A percentile compares a stretch with the other conserved stretches of the same genome.
phyloP scores from a whole-genome alignment of 1,140 invertebrate species.

The Meloidogyne exigua region DNA sequence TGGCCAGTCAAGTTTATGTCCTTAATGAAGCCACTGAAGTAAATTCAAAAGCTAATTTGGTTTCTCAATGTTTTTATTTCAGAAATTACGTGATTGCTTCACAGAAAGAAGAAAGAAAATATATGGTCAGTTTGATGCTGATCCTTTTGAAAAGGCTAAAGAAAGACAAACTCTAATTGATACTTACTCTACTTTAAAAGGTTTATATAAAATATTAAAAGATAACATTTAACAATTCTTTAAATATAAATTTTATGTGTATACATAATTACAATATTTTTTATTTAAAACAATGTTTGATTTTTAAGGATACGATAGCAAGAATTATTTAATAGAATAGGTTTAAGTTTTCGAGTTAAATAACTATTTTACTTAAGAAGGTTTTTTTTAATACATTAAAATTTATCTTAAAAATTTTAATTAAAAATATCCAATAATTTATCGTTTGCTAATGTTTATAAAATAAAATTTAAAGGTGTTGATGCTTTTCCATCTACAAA shows the following conservation, averaged over 20 bases:
- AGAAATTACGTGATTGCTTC: slow-evolving; percentile 25
- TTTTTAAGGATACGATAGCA: too few species aligned
- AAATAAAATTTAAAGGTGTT: slow-evolving; percentile 8
- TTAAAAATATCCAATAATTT: too few species aligned
- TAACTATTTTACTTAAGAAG: too few species aligned
- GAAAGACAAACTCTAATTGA: slow-evolving; percentile 13
- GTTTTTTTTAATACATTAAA: too few species aligned
- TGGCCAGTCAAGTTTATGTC: slow-evolving; percentile 18
- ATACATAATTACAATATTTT: too few species aligned
- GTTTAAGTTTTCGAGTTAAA: too few species aligned
- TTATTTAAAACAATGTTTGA: too few species aligned
- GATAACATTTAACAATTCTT: too few species aligned
- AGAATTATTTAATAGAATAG: too few species aligned
- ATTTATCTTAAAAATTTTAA: too few species aligned
- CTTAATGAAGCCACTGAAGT: slow-evolving; percentile 19
- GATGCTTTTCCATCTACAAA: slow-evolving; percentile 25
- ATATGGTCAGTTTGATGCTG: not conserved
- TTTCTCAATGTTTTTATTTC: not conserved
- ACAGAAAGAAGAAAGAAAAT: slow-evolving; percentile 14
- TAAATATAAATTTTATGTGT: too few species aligned
- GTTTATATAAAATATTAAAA: not conserved
- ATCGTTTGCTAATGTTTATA: too few species aligned
- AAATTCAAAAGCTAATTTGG: not conserved
- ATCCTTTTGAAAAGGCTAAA: slow-evolving; percentile 25
- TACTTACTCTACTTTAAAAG: slow-evolving; percentile 20